phyloP scores from a whole-genome alignment of 2,888 invertebrate genomes.

The Scaptomyza tumidula region DNA sequence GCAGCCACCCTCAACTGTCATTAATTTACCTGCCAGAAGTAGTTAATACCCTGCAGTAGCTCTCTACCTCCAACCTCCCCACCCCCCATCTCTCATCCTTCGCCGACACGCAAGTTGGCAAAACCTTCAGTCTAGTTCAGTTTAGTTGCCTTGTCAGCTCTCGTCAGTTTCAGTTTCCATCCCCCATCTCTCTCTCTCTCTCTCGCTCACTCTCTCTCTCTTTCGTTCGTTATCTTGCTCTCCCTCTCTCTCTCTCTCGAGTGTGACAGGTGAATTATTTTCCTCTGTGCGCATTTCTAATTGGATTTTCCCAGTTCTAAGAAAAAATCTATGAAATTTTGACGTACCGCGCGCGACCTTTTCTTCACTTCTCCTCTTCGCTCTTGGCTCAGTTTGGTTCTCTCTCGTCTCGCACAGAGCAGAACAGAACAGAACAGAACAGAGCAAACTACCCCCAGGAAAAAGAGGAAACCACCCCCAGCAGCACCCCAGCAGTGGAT shows the following conservation, averaged over 20 bases:
- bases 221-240: slow-evolving; percentile 5
- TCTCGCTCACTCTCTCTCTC: background rate
- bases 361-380: slow-evolving; percentile 13
- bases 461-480: slow-evolving; percentile 50
- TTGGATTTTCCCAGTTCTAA: slow-evolving; percentile 83
- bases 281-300: slow-evolving; percentile 79
- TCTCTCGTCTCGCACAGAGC: slow-evolving; percentile 22
- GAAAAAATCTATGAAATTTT: slow-evolving; percentile 82
- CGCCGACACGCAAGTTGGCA: slow-evolving; percentile 2
- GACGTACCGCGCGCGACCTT: slow-evolving; percentile 59
- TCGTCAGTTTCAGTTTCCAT: slow-evolving; percentile 62
- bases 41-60: slow-evolving; percentile 34
- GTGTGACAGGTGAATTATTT: slow-evolving; percentile 82
- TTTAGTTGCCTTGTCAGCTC: slow-evolving; percentile 4
- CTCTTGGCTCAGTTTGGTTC: slow-evolving; percentile 22
- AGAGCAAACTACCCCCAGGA: slow-evolving; percentile 54
- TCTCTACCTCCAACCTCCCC: background rate
- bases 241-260: slow-evolving; percentile 6
- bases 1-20: slow-evolving; percentile 60
- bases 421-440: slow-evolving; percentile 28
- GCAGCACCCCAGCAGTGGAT: slow-evolving; percentile 10
- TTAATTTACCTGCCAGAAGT: slow-evolving; percentile 60
- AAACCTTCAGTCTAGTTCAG: slow-evolving; percentile 2
- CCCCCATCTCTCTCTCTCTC: slow-evolving; percentile 37
- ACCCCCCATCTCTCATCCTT: background rate